Base-by-base conservation (phyloP, 2,797 vertebrate species). In the Gephyroberyx darwinii region DNA sequence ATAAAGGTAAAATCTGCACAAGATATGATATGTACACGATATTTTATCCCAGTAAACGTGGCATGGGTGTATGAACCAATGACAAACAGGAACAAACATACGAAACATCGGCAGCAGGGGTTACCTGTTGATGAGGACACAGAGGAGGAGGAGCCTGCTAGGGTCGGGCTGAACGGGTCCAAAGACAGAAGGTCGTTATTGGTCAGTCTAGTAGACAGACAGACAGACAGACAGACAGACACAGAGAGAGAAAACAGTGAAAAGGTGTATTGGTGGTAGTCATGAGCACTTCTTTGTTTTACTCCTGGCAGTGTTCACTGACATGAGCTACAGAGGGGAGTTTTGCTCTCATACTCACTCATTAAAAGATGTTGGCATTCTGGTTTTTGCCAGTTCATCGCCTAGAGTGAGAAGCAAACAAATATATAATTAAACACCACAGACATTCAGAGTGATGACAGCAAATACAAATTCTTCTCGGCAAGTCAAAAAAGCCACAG, bases 131-230 rank as follows among this genome's bases (percentile, higher is more conserved):
- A 92, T 8, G 93, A 94, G 2, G 94, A 93, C 4, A 92, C 71
- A 0, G 96, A 94, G 31, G 93, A 86, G 68, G 94, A 86, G 69
- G 95, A 94, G 3, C 93, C 94, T 2, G 93, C 86, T 10, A 94
- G 83, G 69, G 94, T 91, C 22, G 95, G 94, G 79, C 94, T 91
- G 69, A 98, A 96, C 3, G 96, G 96, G 86, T 99, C 98, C 95
- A 96, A 94, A 77, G 96, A 96, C 70, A 98, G 91, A 37, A 99
- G 94, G 82, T 98, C 96, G 76, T 90, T 97, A 91, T 92, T 96
- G 22, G 91, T 93, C 90, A 95, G 93, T 75, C 95, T 98, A 88
- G 26, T 70, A 71, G 37, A 73, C 7, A 48, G 14, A 67, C 8
- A 50, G 26, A 74, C 14, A 62, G 8, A 71, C 8, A 41, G 0